phyloP scores from a whole-genome alignment of 2,888 invertebrate genomes.

The Itoplectis maculator region DNA sequence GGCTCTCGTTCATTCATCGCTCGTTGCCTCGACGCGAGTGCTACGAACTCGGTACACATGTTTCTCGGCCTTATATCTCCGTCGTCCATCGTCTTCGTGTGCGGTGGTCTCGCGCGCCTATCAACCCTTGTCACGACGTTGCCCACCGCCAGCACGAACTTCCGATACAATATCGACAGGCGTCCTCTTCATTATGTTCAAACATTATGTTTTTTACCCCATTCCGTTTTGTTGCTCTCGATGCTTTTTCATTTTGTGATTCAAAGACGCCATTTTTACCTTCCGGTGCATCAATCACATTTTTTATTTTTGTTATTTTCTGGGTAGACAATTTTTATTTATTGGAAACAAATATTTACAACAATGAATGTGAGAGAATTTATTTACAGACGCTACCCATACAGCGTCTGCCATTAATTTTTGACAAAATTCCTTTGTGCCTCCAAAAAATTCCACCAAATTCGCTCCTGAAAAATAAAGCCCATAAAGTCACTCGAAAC shows the following conservation, averaged over 20 bases:
- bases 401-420: too few relatives aligned
- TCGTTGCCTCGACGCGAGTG: conserved; percentile 50
- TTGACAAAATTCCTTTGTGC: too few relatives aligned
- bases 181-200: conserved; percentile 6
- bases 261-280: too few relatives aligned
- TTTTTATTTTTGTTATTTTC: too few relatives aligned
- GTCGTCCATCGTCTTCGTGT: conserved; percentile 56
- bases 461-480: too few relatives aligned
- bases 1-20: conserved; percentile 61
- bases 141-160: background rate
- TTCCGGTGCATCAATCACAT: too few relatives aligned
- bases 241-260: background rate
- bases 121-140: conserved; percentile 54
- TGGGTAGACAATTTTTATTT: too few relatives aligned
- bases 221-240: background rate
- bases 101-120: conserved; percentile 53
- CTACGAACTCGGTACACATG: conserved; percentile 61
- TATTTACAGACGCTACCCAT: too few relatives aligned
- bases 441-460: too few relatives aligned
- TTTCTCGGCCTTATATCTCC: conserved; percentile 37
- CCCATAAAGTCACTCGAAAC: too few relatives aligned
- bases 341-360: too few relatives aligned
- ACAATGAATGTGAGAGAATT: too few relatives aligned
- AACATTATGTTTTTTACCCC: background rate
- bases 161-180: conserved; percentile 28